phyloP scores from a whole-genome alignment of 2,113 vertebrate genomes.

The Setophaga coronata region DNA sequence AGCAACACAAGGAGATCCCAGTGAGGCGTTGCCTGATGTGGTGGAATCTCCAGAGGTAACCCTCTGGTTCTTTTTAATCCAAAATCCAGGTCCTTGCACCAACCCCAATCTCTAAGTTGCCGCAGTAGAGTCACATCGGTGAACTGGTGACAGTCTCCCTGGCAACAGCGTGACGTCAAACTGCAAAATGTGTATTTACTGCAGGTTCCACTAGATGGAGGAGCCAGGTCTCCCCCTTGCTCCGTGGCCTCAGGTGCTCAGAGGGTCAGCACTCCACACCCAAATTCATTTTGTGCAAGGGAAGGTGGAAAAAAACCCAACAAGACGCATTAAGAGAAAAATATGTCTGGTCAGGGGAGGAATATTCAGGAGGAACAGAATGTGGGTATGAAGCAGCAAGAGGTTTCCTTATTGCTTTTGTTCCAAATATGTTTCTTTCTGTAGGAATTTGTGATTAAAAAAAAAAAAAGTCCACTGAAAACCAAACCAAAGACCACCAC shows the following conservation, averaged over 20 bases:
- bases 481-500: background rate
- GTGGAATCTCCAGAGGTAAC: background rate
- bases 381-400: background rate
- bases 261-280: constrained; percentile 48
- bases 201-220: constrained; percentile 73
- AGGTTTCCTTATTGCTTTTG: background rate
- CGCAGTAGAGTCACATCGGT: constrained; percentile 64
- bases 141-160: constrained; percentile 75
- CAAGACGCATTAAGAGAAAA: background rate
- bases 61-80: constrained; percentile 18
- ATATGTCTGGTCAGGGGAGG: background rate
- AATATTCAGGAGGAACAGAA: background rate
- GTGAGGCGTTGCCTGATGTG: background rate
- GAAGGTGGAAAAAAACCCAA: background rate
- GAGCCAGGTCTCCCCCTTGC: constrained; percentile 61
- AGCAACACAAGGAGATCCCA: background rate
- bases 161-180: constrained; percentile 76
- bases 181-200: constrained; percentile 46
- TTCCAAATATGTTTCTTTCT: background rate
- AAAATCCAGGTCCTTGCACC: constrained; percentile 52
- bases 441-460: background rate
- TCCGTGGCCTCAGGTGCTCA: constrained; percentile 60
- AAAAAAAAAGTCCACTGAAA: background rate
- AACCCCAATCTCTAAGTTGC: constrained; percentile 48
- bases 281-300: constrained; percentile 43